Percentiles rank a stretch among this genome's conserved stretches.
These are phyloP conservation scores for Diglossa cyanea DNA, from an alignment of 2,797 vertebrate species.

Conservation along the genomic window DNA sequence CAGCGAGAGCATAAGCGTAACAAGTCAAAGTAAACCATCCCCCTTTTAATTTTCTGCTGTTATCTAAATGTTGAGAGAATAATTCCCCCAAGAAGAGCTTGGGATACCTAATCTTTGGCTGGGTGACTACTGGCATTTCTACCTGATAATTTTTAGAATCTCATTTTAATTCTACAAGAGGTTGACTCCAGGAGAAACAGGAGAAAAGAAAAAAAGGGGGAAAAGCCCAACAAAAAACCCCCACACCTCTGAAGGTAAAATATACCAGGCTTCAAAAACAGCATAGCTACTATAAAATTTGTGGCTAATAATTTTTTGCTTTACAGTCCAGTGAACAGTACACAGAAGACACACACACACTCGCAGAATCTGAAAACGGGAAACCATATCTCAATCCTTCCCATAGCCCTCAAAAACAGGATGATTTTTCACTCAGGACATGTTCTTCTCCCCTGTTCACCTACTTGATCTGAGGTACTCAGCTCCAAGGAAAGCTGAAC, in stretches of 20 bases:
- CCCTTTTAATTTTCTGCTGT: not conserved
- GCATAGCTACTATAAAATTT: not conserved
- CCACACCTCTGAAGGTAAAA: not conserved
- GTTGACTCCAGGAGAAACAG: not conserved
- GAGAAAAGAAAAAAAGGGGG: fast-evolving
- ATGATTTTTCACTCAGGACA: not conserved
- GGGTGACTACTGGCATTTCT: not conserved
- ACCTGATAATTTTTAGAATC: not conserved
- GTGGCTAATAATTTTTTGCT: not conserved
- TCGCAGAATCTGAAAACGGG: not conserved
- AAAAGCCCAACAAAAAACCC: not conserved
- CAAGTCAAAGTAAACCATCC: not conserved
- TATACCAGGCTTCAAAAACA: not conserved
- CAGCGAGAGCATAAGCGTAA: not conserved
- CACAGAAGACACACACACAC: not conserved
- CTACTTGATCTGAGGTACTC: not conserved
- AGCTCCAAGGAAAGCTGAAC: not conserved
- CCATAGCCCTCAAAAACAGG: not conserved
- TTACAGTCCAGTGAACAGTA: not conserved
- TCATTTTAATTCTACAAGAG: not conserved
- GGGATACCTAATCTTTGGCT: not conserved
- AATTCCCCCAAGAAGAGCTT: not conserved
- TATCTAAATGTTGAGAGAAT: not conserved
- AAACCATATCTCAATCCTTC: not conserved
- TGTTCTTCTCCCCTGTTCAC: not conserved